phyloP scores from a whole-genome alignment of 2,888 invertebrate genomes.

The Eilema griseolum region DNA sequence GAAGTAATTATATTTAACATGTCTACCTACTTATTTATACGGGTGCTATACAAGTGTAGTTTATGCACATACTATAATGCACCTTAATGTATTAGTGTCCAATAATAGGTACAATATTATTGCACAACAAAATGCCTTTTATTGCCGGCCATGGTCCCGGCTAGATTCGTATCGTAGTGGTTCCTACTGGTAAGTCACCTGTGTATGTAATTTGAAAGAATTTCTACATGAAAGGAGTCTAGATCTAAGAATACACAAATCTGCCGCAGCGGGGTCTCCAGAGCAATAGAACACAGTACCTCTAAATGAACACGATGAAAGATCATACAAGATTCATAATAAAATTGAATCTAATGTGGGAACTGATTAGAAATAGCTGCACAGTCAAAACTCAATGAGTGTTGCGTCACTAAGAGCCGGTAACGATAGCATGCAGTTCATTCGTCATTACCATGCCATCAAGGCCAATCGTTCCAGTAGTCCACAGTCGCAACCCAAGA shows the following conservation, averaged over 20 bases:
- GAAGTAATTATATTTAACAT: not conserved
- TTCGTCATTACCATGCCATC: not conserved
- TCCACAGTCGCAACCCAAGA: not conserved
- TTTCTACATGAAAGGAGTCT: not conserved
- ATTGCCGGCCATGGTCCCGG: not conserved
- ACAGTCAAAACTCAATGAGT: not conserved
- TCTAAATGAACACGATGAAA: not conserved
- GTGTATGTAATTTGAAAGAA: not conserved
- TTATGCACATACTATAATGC: not conserved
- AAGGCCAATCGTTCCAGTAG: conserved; percentile 6
- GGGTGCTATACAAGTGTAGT: not conserved
- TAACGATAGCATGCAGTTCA: not conserved
- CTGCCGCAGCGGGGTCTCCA: too few relatives aligned
- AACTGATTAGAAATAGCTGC: not conserved
- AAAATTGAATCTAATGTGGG: not conserved
- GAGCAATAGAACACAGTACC: too few relatives aligned
- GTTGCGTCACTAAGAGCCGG: not conserved
- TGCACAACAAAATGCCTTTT: not conserved
- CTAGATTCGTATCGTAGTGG: not conserved
- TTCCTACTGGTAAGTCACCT: too few relatives aligned
- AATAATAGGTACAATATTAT: not conserved
- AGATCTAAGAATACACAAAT: too few relatives aligned
- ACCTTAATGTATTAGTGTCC: not conserved
- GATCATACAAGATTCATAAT: not conserved
- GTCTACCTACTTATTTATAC: not conserved